Base-by-base conservation (phyloP, 2,113 vertebrate species). In the Lophotis ruficrista region DNA sequence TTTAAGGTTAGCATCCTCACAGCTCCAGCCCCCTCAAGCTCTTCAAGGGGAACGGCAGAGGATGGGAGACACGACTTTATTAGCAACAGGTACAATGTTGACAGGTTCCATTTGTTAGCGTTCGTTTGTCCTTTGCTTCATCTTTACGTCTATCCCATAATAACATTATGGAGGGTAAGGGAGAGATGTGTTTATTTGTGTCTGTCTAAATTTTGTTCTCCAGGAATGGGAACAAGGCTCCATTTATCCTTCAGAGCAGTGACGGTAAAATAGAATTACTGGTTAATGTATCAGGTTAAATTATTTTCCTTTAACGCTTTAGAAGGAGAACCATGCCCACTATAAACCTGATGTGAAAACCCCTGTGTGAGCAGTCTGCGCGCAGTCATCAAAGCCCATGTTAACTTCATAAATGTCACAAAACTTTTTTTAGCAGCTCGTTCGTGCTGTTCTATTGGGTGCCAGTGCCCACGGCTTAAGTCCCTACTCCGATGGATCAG, bases 401-500 rank as follows among this genome's bases (percentile, higher is more conserved):
- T 38, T 28, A 24, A 24, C 54, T 61, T 71, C 87, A 53, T 12
- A 60, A 92, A 38, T 4, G 17, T 22, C 83, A 75, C 70, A 11
- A 20, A 71, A 60, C 35, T 68, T 31, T 7, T 51, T 41, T 19
- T 45, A 62, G 20, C 48, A 35, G 3, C 69, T 73, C 4, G 0
- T 18, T 27, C 19, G 3, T 51, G 41, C 25, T 75, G 82, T 82
- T 41, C 64, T 48, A 1, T 6, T 4, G 18, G 31, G 7, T 51
- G 45, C 16, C n/a, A 12, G 27, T 16, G 27, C 35, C 60, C 45
- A 14, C 33, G 18, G 68, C 33, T 21, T 16, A 18, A 27, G 3
- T 18, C 22, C 53, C 19, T 35, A 3, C 41, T 56, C 47, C 0
- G 0, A 4, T 5, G 17, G 41, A 33, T n/a, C 47, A 31, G 37